Conservation (phyloP, 2,888 invertebrate genomes). For the Epirrhoe tristata region DNA sequence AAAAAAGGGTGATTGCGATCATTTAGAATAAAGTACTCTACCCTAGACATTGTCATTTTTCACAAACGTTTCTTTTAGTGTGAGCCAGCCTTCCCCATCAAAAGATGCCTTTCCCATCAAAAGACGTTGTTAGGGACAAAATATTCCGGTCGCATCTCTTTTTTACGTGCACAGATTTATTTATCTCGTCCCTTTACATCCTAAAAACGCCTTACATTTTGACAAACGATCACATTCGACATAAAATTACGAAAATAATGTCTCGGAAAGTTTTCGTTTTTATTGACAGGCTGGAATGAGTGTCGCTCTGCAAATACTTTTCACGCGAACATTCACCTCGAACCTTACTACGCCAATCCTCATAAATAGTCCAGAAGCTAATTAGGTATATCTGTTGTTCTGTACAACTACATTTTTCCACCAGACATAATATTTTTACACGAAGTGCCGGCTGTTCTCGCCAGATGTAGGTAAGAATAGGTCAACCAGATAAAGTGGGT, state of each 20-base stretch:
- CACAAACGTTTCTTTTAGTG: not conserved
- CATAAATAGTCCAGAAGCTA: slow-evolving; percentile 28
- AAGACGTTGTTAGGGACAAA: slow-evolving; percentile 14
- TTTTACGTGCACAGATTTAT: slow-evolving; percentile 63
- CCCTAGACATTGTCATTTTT: not conserved
- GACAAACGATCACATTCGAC: slow-evolving; percentile 51
- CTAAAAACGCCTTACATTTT: slow-evolving; percentile 56
- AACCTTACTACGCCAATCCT: slow-evolving; percentile 35
- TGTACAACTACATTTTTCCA: slow-evolving; percentile 23
- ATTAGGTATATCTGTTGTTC: slow-evolving; percentile 9
- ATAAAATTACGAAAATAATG: slow-evolving; percentile 45
- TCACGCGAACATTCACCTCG: slow-evolving; percentile 34
- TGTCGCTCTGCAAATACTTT: slow-evolving; percentile 13
- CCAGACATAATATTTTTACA: slow-evolving; percentile 21
- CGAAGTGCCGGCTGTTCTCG: slow-evolving; percentile 22
- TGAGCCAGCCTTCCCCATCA: slow-evolving; percentile 2
- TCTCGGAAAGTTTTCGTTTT: not conserved
- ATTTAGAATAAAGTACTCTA: too few species aligned
- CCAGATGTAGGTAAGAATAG: slow-evolving; percentile 18
- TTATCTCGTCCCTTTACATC: slow-evolving; percentile 52
- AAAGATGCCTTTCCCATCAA: slow-evolving; percentile 9
- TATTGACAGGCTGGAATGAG: slow-evolving; percentile 11
- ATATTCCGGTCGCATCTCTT: slow-evolving; percentile 58
- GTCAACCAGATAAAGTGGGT: slow-evolving; percentile 13
- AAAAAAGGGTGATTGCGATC: too few species aligned